Evolutionary conservation across 2,888 invertebrate species (phyloP).

Genomic region (Bruchidius siliquastri): DNA sequence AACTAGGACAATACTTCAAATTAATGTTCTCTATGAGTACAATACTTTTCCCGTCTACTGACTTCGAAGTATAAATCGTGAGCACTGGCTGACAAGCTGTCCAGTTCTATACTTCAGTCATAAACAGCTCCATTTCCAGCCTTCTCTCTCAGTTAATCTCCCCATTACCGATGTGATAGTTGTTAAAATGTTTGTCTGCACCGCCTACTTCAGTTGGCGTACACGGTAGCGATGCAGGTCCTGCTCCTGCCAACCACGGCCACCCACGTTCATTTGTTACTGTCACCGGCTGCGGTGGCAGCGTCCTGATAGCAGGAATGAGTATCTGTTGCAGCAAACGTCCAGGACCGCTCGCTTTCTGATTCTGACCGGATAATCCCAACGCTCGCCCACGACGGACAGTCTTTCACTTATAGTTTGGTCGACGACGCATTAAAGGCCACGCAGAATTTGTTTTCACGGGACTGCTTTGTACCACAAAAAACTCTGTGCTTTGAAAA

Average conservation of each 20-base stretch:
- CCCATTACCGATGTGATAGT: background rate
- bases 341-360: background rate
- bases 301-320: background rate
- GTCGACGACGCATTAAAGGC: background rate
- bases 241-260: background rate
- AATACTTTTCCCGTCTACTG: no score
- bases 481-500: no score
- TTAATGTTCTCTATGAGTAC: no score
- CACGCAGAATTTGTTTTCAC: no score
- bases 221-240: background rate
- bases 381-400: background rate
- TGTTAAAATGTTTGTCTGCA: background rate
- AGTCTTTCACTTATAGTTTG: background rate
- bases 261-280: background rate
- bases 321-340: background rate
- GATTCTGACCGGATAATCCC: background rate
- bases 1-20: no score
- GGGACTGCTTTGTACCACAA: no score
- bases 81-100: background rate
- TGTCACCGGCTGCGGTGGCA: background rate
- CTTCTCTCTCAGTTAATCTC: background rate
- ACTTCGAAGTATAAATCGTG: no score
- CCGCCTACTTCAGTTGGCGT: background rate
- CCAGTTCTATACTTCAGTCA: background rate
- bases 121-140: background rate